Evolutionary conservation across 2,797 vertebrate genomes (phyloP).

Genomic region (Pseudocheirus occidentalis): DNA sequence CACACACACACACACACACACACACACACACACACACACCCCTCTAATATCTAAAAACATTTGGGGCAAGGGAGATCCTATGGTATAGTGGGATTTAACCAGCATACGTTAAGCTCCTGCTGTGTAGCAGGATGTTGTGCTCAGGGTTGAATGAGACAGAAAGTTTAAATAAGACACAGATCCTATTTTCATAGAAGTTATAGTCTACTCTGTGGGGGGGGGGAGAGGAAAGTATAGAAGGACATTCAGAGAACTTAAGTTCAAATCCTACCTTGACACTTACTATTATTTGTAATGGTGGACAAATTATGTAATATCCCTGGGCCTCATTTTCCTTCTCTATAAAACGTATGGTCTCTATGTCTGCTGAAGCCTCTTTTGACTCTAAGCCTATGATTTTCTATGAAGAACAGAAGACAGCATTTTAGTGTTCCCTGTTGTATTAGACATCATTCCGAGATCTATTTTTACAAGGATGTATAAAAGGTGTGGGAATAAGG

Average conservation of each 20-base stretch:
- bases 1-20: too few species aligned
- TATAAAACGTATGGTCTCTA: background rate
- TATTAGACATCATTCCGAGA: background rate
- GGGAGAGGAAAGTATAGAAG: background rate
- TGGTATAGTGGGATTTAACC: background rate
- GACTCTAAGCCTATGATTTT: background rate
- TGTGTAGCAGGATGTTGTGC: background rate
- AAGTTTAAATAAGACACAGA: background rate
- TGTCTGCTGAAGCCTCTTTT: background rate
- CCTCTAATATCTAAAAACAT: background rate
- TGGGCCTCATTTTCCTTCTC: background rate
- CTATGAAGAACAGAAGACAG: background rate
- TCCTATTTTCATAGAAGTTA: background rate
- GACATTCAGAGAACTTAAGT: background rate
- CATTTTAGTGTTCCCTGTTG: conserved; percentile 11
- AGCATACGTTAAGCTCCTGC: background rate
- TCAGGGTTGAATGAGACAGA: background rate
- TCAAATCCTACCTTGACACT: background rate
- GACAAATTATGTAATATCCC: background rate
- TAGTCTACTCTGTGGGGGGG: background rate
- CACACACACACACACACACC: background rate
- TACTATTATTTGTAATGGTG: background rate
- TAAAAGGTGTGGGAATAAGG: conserved; percentile 12
- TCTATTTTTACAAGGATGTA: background rate
- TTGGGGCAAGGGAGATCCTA: background rate